Evolutionary conservation across 2,888 invertebrate species (phyloP).

Genomic region (Rhingia campestris): DNA sequence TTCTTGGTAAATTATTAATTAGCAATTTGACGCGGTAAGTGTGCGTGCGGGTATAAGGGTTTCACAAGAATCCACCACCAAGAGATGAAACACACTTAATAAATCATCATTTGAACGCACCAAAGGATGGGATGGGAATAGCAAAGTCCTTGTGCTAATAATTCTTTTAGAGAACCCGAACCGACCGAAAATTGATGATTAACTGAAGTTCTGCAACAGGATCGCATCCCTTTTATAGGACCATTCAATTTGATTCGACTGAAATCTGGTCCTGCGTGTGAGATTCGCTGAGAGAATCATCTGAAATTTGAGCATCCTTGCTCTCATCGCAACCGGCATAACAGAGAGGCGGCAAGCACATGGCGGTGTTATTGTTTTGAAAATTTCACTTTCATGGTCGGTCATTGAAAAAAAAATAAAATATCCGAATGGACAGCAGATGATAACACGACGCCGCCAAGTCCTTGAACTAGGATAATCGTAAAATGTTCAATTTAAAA

Average conservation of each 20-base stretch:
- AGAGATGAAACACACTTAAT: slow-evolving; percentile 55
- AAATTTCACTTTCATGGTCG: slow-evolving; percentile 60
- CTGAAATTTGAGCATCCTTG: slow-evolving; percentile 22
- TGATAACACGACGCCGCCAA: background rate
- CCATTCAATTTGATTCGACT: slow-evolving; percentile 66
- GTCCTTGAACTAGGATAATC: slow-evolving; percentile 16
- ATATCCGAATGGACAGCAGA: background rate
- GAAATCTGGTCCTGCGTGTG: slow-evolving; percentile 62
- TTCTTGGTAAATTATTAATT: slow-evolving; percentile 57
- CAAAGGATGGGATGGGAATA: background rate
- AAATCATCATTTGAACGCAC: slow-evolving; percentile 42
- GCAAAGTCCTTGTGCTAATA: background rate
- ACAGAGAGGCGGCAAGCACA: slow-evolving; percentile 32
- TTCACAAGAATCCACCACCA: slow-evolving; percentile 31
- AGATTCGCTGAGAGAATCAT: slow-evolving; percentile 39
- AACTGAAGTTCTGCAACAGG: slow-evolving; percentile 58
- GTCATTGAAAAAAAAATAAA: slow-evolving; percentile 1
- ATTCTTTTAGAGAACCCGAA: slow-evolving; percentile 13
- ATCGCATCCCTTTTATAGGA: slow-evolving; percentile 31
- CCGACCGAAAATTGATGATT: slow-evolving; percentile 45
- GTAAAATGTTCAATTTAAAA: slow-evolving; percentile 16
- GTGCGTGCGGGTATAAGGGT: slow-evolving; percentile 17
- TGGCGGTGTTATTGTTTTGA: slow-evolving; percentile 68
- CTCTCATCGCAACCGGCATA: slow-evolving; percentile 10
- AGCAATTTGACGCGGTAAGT: slow-evolving; percentile 40